phyloP scores from a whole-genome alignment of 2,113 vertebrate species.

The Platichthys stellatus region DNA sequence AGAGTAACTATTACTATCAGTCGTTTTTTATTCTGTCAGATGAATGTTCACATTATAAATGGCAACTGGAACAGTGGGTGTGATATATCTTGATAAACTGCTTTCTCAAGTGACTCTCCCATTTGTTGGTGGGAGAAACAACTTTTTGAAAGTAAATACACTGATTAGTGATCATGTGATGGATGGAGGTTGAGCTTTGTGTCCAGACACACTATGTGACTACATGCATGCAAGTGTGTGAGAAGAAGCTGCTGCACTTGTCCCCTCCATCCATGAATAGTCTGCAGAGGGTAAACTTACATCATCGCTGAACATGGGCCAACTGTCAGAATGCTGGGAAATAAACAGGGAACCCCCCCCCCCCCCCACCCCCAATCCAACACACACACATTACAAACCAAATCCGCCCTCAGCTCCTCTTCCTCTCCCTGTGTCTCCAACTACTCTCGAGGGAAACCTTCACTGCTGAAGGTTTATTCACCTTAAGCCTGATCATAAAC shows the following conservation, averaged over 20 bases:
- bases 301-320: constrained; percentile 63
- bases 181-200: neutral
- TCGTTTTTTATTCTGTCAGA: too few relatives aligned
- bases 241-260: constrained; percentile 11
- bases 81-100: too few relatives aligned
- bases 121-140: too few relatives aligned
- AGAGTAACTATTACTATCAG: too few relatives aligned
- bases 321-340: constrained; percentile 58
- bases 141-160: too few relatives aligned
- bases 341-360: constrained; percentile 24
- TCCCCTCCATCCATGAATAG: constrained; percentile 28
- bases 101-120: too few relatives aligned
- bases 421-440: neutral
- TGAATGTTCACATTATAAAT: too few relatives aligned
- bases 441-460: neutral
- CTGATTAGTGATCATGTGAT: too few relatives aligned
- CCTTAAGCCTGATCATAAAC: constrained; percentile 24
- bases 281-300: constrained; percentile 56
- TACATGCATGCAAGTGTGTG: constrained; percentile 21
- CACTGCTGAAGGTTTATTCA: neutral
- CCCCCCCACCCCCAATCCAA: neutral
- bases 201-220: neutral
- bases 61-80: too few relatives aligned
- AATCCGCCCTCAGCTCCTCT: constrained; percentile 2
- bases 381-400: constrained; percentile 6